phyloP scores from a whole-genome alignment of 1,140 invertebrate species.

The Palaemon carinicauda region DNA sequence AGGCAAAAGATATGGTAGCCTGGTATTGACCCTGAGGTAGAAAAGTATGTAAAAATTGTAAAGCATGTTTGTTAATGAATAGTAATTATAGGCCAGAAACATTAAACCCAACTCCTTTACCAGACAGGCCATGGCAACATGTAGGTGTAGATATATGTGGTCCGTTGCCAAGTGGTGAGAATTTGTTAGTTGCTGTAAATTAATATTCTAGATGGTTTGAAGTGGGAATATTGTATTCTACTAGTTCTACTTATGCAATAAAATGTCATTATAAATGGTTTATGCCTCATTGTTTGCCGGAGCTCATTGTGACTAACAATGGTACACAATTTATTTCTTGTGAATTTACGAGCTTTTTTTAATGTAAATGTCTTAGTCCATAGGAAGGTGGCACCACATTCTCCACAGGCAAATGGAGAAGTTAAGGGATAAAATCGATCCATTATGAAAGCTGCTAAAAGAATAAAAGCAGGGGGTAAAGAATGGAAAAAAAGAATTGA shows the following conservation, averaged over 20 bases:
- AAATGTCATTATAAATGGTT: not conserved
- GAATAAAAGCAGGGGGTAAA: not conserved
- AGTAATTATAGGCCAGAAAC: not conserved
- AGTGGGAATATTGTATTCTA: not conserved
- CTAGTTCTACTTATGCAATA: not conserved
- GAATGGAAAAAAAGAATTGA: not conserved
- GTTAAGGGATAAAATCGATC: not conserved
- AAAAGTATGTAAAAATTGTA: not conserved
- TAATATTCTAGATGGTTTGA: slow-evolving; percentile 10
- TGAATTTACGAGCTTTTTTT: not conserved
- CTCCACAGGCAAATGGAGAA: not conserved
- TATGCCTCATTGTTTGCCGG: not conserved
- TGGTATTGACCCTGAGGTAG: not conserved
- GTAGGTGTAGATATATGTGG: too few relatives aligned
- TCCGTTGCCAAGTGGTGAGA: not conserved
- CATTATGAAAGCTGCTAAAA: not conserved
- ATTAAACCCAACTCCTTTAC: not conserved
- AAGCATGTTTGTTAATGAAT: not conserved
- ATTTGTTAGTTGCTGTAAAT: not conserved
- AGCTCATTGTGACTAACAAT: not conserved
- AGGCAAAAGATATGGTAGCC: not conserved
- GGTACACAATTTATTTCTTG: not conserved
- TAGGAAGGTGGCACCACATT: not conserved
- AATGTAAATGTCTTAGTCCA: not conserved
- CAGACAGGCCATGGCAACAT: too few relatives aligned